Evolutionary conservation across 2,797 vertebrate species (phyloP).

Genomic region (Mus caroli): DNA sequence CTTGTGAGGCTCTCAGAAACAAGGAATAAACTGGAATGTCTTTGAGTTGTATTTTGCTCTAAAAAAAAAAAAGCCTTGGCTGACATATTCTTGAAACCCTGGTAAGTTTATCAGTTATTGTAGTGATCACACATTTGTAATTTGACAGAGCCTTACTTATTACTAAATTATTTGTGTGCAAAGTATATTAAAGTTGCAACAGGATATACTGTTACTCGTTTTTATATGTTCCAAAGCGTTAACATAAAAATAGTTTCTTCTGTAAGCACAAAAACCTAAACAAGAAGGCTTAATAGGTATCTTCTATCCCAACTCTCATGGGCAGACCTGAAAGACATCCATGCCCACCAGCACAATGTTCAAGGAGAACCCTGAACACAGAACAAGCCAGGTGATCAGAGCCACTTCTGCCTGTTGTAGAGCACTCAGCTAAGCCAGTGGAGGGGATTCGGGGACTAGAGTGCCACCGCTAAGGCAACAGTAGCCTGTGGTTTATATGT

Average conservation of each 20-base stretch:
- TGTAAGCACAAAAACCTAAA: constrained; percentile 7
- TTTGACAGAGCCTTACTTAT: constrained; percentile 29
- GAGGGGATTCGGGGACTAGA: background rate
- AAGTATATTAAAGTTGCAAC: constrained; percentile 17
- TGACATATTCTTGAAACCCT: constrained; percentile 14
- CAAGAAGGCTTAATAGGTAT: background rate
- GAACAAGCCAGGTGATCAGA: background rate
- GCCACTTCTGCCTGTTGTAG: background rate
- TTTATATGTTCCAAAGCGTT: background rate
- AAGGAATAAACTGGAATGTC: background rate
- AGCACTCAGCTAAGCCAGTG: background rate
- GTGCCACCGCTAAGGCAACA: background rate
- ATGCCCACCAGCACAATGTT: background rate
- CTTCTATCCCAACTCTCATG: background rate
- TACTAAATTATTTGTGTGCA: background rate
- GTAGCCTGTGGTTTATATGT: background rate
- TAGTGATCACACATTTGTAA: background rate
- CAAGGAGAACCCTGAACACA: background rate
- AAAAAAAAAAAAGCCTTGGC: background rate
- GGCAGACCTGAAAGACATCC: background rate
- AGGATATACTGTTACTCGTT: background rate
- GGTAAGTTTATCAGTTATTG: background rate
- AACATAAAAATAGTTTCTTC: constrained; percentile 1
- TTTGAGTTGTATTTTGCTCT: background rate
- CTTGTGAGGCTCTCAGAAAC: background rate